Conservation (phyloP, 1,140 invertebrate species). For the Atta texana region DNA sequence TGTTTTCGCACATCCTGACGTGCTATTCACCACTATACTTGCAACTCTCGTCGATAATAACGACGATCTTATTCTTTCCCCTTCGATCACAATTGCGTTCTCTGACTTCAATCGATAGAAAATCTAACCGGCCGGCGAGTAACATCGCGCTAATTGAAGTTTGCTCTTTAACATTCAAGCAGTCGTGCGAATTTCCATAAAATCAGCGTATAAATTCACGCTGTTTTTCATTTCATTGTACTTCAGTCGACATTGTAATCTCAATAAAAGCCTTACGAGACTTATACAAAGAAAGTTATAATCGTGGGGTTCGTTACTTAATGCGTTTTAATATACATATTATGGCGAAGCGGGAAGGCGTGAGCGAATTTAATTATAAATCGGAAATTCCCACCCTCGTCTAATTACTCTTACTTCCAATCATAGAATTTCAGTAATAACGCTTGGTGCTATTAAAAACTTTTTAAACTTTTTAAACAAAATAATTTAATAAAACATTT, state of each 20-base stretch:
- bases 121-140: background rate
- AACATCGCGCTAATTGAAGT: conserved; percentile 5
- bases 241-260: conserved; percentile 15
- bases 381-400: background rate
- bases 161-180: conserved; percentile 28
- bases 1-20: background rate
- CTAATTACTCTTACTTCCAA: background rate
- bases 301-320: background rate
- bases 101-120: conserved; percentile 16
- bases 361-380: background rate
- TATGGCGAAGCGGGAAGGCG: background rate
- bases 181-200: conserved; percentile 31
- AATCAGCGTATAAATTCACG: background rate
- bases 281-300: conserved; percentile 39
- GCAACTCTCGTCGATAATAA: conserved; percentile 24
- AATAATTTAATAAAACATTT: too few species aligned
- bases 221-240: conserved; percentile 47
- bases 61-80: background rate
- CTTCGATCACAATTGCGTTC: background rate
- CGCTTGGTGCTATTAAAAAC: background rate
- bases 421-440: background rate
- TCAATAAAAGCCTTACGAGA: conserved; percentile 20
- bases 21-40: background rate
- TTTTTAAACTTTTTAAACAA: background rate
- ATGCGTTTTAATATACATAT: background rate